Evolutionary conservation across 2,113 vertebrate genomes (phyloP).

Genomic region (Ctenomys sociabilis): DNA sequence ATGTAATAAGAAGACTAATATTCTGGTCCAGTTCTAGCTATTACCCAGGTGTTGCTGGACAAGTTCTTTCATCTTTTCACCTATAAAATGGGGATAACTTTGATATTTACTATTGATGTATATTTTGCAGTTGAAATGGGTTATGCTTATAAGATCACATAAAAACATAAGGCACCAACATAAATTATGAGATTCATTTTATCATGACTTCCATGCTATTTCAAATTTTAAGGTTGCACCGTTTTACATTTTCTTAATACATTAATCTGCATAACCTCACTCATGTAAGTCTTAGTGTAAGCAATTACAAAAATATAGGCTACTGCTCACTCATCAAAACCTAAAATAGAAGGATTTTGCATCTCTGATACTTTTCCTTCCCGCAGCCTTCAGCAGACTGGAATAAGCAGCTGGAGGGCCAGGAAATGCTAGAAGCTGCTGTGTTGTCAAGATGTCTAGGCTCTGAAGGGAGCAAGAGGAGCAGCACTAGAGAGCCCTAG

Average conservation of each 20-base stretch:
- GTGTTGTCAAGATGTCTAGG: neutral
- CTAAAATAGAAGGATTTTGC: neutral
- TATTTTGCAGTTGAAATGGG: constrained; percentile 43
- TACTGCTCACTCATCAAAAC: constrained; percentile 44
- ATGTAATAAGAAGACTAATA: constrained; percentile 34
- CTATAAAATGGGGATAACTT: neutral
- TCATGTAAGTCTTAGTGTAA: neutral
- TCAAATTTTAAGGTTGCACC: constrained; percentile 48
- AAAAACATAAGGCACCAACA: constrained; percentile 36
- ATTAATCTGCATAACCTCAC: constrained; percentile 37
- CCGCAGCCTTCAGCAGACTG: neutral
- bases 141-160: constrained; percentile 6
- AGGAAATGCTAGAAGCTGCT: neutral
- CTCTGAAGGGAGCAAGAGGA: neutral
- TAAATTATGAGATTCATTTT: constrained; percentile 55
- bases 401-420: neutral
- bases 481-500: neutral
- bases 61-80: neutral
- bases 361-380: constrained; percentile 34
- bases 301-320: constrained; percentile 35
- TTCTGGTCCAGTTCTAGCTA: neutral
- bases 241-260: constrained; percentile 51
- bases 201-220: constrained; percentile 34
- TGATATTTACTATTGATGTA: constrained; percentile 2
- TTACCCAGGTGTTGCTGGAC: neutral